Base-by-base conservation (phyloP, 2,113 vertebrate genomes). In the Crypturellus undulatus region DNA sequence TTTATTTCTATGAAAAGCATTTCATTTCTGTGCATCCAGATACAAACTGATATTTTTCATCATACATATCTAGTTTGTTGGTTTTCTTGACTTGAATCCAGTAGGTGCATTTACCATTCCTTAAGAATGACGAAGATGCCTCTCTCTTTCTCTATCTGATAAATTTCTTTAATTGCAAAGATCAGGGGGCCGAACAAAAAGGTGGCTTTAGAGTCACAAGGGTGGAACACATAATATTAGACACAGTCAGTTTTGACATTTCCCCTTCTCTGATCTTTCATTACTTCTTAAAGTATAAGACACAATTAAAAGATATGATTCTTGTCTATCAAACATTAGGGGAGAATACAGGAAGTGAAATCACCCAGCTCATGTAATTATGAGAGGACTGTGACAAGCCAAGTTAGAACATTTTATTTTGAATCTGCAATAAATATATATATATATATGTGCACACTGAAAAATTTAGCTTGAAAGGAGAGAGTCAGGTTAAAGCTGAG, bases 221-320 rank as follows among this genome's bases (percentile, higher is more conserved):
- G 26, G 16, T 82, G 43, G 47, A 52, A 58, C 6, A 49, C 12
- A 38, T 0, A 6, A 8, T 8, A 42, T 58, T 0, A 60, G 26
- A 34, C 12, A 4, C 11, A 47, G 0, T 13, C 43, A 49, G 11
- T 83, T 87, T 30, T 69, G 21, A 64, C 38, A 84, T 22, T 14
- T n/a, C 9, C 8, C 18, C 3, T 64, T 64, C 45, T 56, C 32
- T 63, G n/a, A 28, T 18, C 26, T 75, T 18, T 10, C 10, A 24
- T 64, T 82, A 81, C 4, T 63, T 70, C 4, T 67, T 65, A 58
- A 47, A 21, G 65, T 3, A 60, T 0, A 38, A 7, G 75, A 67
- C 12, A 14, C 17, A 62, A 28, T 81, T 71, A 24, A 32, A 60
- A 85, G 9, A 71, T 17, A 20, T 0, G 34, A 43, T 6, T 6